Base-by-base conservation (phyloP, 2,888 invertebrate species). In the Seira sanloemensis region DNA sequence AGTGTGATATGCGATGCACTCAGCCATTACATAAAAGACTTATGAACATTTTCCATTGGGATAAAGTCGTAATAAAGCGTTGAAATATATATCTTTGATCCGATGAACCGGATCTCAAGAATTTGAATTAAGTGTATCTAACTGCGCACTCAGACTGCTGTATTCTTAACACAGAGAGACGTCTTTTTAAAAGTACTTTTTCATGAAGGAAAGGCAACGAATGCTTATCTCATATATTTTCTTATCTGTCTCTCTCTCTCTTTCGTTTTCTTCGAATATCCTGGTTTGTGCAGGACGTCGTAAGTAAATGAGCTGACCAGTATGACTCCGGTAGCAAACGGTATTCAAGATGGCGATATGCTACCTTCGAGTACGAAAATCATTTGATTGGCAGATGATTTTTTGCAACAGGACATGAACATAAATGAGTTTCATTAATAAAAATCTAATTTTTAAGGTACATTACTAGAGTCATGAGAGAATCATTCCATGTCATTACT, bases 81-180 rank as follows among this genome's bases (percentile, higher is more conserved):
- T n/a, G n/a, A 50, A 50, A 50, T 50, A n/a, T n/a, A n/a, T n/a
- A 50, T 50, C 50, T 50, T 50, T 50, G 50, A 50, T 50, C 50
- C 50, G 24, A 27, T 77, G 77, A 77, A 77, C 77, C 77, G 77
- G 77, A 77, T 77, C 77, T 77, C n/a, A n/a, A 69, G 67, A 77
- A 69, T 69, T n/a, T n/a, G n/a, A n/a, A n/a, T n/a, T n/a, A n/a
- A 9, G 24, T 25, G 67, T n/a, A 67, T 25, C 26, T 18, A 25
- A 67, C 24, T 25, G 26, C 26, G 68, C 68, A 68, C 37, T 68
- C 68, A 65, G 37, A 4, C 16, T 2, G n/a, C 50, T n/a, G 2
- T 7, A 50, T 50, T 2, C 50, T n/a, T 50, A 50, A 50, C 50
- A 50, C 16, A 7, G 12, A n/a, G n/a, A n/a, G 50, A 37, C 50